These are phyloP conservation scores for Oryzias melastigma DNA, from an alignment of 2,113 vertebrate species.

Conservation along the genomic window DNA sequence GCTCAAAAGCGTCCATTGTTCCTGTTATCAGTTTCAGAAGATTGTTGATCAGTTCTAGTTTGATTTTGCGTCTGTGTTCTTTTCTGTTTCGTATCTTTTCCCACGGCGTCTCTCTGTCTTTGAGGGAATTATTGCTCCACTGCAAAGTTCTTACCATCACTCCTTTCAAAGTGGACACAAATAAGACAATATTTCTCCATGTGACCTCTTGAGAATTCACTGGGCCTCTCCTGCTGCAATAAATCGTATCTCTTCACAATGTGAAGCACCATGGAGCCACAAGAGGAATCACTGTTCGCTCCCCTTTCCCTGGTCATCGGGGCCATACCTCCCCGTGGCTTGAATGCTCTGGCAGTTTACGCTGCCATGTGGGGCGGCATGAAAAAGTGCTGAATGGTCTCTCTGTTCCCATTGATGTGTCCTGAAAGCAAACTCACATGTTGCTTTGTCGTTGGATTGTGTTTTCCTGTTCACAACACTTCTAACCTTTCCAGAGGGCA, in stretches of 20 bases:
- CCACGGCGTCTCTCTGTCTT: slow-evolving; percentile 4
- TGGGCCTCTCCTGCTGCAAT: slow-evolving; percentile 41
- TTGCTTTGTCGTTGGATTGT: slow-evolving; percentile 11
- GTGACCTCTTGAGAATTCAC: slow-evolving; percentile 31
- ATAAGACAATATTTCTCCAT: slow-evolving; percentile 45
- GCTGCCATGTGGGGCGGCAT: neutral
- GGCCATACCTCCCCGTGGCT: slow-evolving; percentile 12
- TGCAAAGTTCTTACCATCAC: slow-evolving; percentile 12
- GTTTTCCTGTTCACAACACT: neutral
- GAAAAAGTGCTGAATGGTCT: slow-evolving; percentile 1
- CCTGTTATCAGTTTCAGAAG: neutral
- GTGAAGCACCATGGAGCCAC: slow-evolving; percentile 58
- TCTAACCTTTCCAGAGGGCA: slow-evolving; percentile 44
- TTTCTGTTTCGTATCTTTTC: slow-evolving; percentile 21
- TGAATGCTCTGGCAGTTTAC: slow-evolving; percentile 5
- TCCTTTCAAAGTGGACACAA: slow-evolving; percentile 49
- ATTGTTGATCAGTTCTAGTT: neutral
- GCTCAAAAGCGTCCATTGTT: neutral
- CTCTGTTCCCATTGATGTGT: slow-evolving; percentile 3
- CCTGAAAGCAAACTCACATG: slow-evolving; percentile 4
- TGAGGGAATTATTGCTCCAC: slow-evolving; percentile 2
- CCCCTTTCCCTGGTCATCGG: slow-evolving; percentile 12
- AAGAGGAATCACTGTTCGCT: slow-evolving; percentile 45
- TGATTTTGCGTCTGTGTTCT: neutral
- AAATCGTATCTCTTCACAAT: slow-evolving; percentile 65